Evolutionary conservation across 2,797 vertebrate genomes (phyloP).

Genomic region (Myotis myotis): DNA sequence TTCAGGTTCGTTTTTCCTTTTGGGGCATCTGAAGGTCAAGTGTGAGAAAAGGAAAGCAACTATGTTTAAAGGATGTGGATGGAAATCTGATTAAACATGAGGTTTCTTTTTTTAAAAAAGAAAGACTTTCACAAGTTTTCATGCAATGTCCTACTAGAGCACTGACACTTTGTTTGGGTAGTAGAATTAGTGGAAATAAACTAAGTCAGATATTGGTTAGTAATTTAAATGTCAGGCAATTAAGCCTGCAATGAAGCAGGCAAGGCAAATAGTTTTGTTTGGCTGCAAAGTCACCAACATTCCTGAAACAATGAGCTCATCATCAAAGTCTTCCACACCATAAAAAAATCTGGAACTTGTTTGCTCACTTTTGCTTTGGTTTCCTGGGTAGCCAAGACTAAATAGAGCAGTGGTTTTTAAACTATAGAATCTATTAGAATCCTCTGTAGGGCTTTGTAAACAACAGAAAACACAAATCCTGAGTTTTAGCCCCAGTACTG

Average conservation of each 20-base stretch:
- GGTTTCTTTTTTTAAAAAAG: neutral
- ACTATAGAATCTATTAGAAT: neutral
- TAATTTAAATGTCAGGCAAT: neutral
- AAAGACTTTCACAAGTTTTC: neutral
- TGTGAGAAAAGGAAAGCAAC: slow-evolving; percentile 19
- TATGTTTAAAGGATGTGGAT: neutral
- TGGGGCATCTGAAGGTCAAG: neutral
- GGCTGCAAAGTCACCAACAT: slow-evolving; percentile 19
- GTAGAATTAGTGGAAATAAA: neutral
- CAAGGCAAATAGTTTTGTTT: neutral
- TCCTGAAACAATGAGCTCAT: slow-evolving; percentile 64
- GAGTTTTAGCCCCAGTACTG: neutral
- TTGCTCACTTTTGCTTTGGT: slow-evolving; percentile 3
- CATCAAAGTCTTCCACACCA: neutral
- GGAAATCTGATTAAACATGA: neutral
- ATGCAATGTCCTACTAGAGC: neutral
- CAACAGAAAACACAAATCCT: neutral
- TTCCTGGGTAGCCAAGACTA: neutral
- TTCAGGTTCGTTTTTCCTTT: slow-evolving; percentile 13
- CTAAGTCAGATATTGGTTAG: neutral
- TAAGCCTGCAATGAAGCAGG: neutral
- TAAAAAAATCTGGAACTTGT: neutral
- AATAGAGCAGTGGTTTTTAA: neutral
- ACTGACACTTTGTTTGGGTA: neutral
- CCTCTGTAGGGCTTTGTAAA: neutral